Evolutionary conservation across 1,140 invertebrate genomes (phyloP), one percentile per base, ranked within the genome.

Genomic region (Phenacoccus solenopsis): DNA sequence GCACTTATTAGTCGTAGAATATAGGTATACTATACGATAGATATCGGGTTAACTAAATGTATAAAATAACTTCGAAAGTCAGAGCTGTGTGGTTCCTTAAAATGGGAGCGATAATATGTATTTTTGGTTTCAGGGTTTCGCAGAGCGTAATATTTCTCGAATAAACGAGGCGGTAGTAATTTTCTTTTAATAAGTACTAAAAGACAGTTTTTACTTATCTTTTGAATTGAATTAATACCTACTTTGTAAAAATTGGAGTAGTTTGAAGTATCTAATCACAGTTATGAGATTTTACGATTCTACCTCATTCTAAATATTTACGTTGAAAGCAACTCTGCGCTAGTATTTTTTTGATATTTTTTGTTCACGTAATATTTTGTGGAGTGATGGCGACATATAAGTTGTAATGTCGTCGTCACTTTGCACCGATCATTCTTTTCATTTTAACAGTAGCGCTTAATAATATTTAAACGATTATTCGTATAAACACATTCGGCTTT

Each of bases 111-210:
- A 64, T 64, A 64, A 64, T 64, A 64, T 27, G 21, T 64, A 64
- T 64, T 64, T 64, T 27, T 64, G 59, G 59, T 64, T 64, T 64
- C 59, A 64, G 59, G 59, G 25, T 64, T 64, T 64, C 59, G 25
- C 21, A 25, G 59, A 64, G 9, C 59, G 22, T 64, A 64, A 25
- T 64, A 64, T 25, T 49, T n/a, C 38, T 64, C 59, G 59, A 64
- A 64, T 25, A 64, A 64, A 64, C 22, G 25, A 24, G 59, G 59
- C 59, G 59, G 59, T 64, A 64, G 59, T 64, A 64, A 64, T 64
- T 64, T 64, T 64, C 9, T 38, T 38, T 64, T 16, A 49, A 49
- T 49, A 49, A 49, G 38, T 49, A 49, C 38, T 49, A 32, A 32
- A 9, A 64, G 12, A 64, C 59, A 64, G 22, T 25, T 59, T 20